A percentile compares a stretch with the other conserved stretches of the same genome.
Conservation (phyloP, 2,113 vertebrate species). For the Hippolais icterina region DNA sequence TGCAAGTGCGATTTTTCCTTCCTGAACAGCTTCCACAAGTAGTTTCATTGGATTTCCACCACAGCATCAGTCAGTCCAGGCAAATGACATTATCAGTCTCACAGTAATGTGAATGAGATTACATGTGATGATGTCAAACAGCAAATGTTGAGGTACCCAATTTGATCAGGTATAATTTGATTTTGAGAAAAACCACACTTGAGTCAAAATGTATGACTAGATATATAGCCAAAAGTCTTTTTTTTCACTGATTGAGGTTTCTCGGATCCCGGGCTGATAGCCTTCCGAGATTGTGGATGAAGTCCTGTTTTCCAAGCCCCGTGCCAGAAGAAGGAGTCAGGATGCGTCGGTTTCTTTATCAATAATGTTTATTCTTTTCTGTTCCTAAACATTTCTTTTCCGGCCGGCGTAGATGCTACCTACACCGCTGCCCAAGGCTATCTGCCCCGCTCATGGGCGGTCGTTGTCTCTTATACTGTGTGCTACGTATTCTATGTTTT, state of each 20-base stretch:
- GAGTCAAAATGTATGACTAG: neutral
- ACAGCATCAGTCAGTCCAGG: neutral
- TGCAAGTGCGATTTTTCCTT: neutral
- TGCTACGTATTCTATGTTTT: too few species aligned
- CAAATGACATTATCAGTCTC: neutral
- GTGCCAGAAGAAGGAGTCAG: too few species aligned
- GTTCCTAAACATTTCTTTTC: too few species aligned
- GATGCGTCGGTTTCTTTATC: too few species aligned
- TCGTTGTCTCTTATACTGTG: too few species aligned
- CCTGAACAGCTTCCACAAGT: neutral
- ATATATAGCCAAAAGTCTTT: neutral
- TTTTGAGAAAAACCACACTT: neutral
- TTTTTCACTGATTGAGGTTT: neutral
- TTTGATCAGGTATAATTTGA: neutral
- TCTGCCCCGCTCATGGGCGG: too few species aligned
- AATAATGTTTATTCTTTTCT: too few species aligned
- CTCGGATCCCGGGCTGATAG: too few species aligned
- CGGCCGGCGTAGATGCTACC: too few species aligned
- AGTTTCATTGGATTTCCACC: neutral
- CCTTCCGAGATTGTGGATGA: too few species aligned
- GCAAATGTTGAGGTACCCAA: neutral
- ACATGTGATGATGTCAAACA: neutral
- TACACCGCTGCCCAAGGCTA: too few species aligned
- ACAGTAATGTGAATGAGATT: neutral
- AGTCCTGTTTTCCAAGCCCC: too few species aligned